Conservation (phyloP, 2,888 invertebrate species). For the Lathronympha strigana region DNA sequence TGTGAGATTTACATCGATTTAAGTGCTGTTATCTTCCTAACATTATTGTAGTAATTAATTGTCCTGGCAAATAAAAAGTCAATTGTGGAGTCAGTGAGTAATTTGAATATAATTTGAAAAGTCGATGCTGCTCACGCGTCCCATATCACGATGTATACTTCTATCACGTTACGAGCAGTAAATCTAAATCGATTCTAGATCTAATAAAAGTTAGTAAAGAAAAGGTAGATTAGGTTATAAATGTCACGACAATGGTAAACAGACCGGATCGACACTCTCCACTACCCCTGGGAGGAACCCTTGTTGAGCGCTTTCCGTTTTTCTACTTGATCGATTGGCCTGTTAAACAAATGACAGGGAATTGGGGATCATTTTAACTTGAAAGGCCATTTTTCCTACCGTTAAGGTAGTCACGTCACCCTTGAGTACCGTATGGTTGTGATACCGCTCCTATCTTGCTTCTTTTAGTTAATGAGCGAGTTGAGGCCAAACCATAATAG, state of each 20-base stretch:
- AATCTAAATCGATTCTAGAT: background rate
- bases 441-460: too few species aligned
- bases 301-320: slow-evolving; percentile 19
- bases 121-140: too few species aligned
- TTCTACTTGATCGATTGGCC: slow-evolving; percentile 29
- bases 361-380: background rate
- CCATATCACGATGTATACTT: background rate
- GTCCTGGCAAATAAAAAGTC: background rate
- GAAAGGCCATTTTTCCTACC: background rate
- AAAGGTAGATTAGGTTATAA: slow-evolving; percentile 23
- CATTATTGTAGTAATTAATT: background rate
- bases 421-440: too few species aligned
- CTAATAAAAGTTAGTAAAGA: slow-evolving; percentile 13
- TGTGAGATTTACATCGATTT: background rate
- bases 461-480: too few species aligned
- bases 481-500: too few species aligned
- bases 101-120: too few species aligned
- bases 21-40: background rate
- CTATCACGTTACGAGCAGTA: background rate
- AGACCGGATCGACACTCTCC: slow-evolving; percentile 25
- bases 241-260: slow-evolving; percentile 30
- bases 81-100: too few species aligned
- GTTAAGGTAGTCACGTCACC: too few species aligned
- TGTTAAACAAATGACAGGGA: slow-evolving; percentile 19
- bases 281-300: slow-evolving; percentile 8